Base-by-base conservation (phyloP, 1,140 invertebrate genomes). In the Drosophila sucinea region DNA sequence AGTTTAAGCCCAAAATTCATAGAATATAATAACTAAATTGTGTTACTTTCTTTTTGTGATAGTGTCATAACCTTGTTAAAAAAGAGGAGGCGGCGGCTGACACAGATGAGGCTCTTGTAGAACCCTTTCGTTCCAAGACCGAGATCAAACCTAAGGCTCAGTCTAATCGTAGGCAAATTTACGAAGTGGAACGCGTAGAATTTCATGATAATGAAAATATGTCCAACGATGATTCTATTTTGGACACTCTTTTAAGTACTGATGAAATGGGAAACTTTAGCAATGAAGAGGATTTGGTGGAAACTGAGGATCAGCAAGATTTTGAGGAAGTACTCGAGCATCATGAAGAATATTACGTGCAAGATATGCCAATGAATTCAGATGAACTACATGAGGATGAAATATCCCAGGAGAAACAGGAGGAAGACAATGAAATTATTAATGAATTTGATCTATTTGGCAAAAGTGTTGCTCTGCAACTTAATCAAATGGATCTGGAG, bases 401-500 rank as follows among this genome's bases (percentile, higher is more conserved):
- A n/a, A 25, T 81, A 7, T 47, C 66, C 0, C 79, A 86, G 0
- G 83, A 80, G 0, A 64, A 63, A 8, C 76, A 86, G 0, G 83
- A 83, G 0, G 56, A 58, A n/a, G 56, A 58, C 4, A 29, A 11
- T 29, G n/a, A 38, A 10, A 71, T 83, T 0, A 83, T 87, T 0
- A 87, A 65, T 33, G 83, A 87, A 56, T 87, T 87, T 23, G 83
- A 87, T 65, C 25, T 87, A 4, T 87, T 87, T 33, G 83, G 83
- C 32, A 87, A 87, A 27, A 87, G 83, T 23, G 58, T 87, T 25
- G 65, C 83, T 0, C 66, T 87, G 6, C 83, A 87, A 44, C 63
- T 87, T 0, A 87, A 87, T n/a, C 66, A 87, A 17, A 87, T 87
- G 83, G 84, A 79, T n/a, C 56, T 87, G 17, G 83, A 87, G 62